These are phyloP conservation scores for Arge pagana DNA, from an alignment of 2,888 invertebrate genomes.

Conservation along the genomic window DNA sequence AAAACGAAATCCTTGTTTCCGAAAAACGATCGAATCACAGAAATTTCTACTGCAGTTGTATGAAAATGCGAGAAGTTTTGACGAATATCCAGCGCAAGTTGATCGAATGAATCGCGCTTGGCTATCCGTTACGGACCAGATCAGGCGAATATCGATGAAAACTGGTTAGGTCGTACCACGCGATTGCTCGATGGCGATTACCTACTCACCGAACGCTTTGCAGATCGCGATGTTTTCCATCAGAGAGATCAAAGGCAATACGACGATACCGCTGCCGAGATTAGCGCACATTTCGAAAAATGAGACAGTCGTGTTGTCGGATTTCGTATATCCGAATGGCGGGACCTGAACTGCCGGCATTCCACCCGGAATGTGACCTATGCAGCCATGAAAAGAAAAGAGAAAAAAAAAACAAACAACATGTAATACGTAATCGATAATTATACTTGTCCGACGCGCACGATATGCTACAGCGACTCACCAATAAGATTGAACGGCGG, in stretches of 20 bases:
- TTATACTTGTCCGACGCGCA: background rate
- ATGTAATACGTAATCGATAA: background rate
- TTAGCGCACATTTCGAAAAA: constrained; percentile 77
- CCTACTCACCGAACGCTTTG: constrained; percentile 81
- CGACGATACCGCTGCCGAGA: constrained; percentile 82
- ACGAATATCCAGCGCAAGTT: no score
- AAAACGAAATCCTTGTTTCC: no score
- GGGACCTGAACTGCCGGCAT: constrained; percentile 71
- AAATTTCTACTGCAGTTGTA: no score
- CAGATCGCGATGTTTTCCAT: constrained; percentile 93
- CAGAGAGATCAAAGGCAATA: constrained; percentile 84
- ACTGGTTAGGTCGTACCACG: no score
- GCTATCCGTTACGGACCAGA: no score
- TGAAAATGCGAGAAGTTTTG: no score
- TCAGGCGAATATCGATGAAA: no score
- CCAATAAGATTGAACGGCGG: constrained; percentile 75
- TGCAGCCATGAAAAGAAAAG: no score
- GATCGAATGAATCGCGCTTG: no score
- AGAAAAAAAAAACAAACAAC: background rate
- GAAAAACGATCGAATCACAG: no score
- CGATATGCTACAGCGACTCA: constrained; percentile 44
- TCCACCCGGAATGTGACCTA: constrained; percentile 76
- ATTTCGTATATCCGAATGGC: constrained; percentile 68
- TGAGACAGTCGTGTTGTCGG: constrained; percentile 63
- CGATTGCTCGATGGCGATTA: no score